Percentiles rank a stretch among this genome's conserved stretches.
Conservation (phyloP, 1,140 invertebrate species). For the Galleria mellonella region DNA sequence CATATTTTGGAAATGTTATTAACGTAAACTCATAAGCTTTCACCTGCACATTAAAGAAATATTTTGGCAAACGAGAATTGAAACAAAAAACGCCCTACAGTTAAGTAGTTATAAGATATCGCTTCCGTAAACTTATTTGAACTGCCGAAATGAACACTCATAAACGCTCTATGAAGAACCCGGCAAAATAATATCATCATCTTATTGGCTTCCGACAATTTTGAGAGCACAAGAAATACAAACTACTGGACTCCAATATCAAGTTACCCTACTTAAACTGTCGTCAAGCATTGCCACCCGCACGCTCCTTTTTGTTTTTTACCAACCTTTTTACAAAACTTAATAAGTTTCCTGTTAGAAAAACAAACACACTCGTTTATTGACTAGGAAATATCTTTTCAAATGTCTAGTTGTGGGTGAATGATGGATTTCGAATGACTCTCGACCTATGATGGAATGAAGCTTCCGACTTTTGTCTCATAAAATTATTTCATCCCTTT, state of each 20-base stretch:
- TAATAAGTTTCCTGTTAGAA: conserved; percentile 71
- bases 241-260: conserved; percentile 55
- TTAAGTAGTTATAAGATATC: conserved; percentile 22
- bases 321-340: conserved; percentile 51
- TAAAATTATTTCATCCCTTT: conserved; percentile 23
- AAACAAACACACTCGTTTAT: conserved; percentile 67
- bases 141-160: conserved; percentile 13
- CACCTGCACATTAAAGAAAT: no score
- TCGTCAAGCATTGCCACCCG: conserved; percentile 66
- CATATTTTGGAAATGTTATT: no score
- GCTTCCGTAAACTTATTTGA: conserved; percentile 30
- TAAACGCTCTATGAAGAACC: conserved; percentile 21
- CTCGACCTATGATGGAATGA: conserved; percentile 36
- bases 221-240: conserved; percentile 51
- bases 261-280: conserved; percentile 66
- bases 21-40: no score
- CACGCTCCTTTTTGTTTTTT: conserved; percentile 52
- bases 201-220: conserved; percentile 49
- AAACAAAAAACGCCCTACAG: conserved; percentile 12
- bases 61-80: no score
- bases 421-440: conserved; percentile 65
- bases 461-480: conserved; percentile 33
- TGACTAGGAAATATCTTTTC: conserved; percentile 55
- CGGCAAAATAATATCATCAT: conserved; percentile 38
- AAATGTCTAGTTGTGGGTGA: conserved; percentile 57